phyloP scores from a whole-genome alignment of 2,888 invertebrate species.

The Chalcis sispes region DNA sequence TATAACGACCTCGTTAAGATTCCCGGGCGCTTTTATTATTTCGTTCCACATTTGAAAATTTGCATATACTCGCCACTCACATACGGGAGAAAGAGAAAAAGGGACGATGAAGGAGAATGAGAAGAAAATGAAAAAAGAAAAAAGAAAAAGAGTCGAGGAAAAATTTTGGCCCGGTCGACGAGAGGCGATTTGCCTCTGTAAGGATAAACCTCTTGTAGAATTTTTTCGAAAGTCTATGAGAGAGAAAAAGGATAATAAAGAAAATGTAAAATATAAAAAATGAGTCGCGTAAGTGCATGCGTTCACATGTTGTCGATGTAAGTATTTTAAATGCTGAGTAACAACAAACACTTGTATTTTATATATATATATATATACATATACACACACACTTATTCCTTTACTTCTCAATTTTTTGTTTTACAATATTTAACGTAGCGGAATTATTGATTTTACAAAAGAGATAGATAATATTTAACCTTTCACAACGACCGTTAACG shows the following conservation, averaged over 20 bases:
- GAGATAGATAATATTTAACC: no score
- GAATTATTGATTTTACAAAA: no score
- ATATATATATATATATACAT: no score
- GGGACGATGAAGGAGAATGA: background rate
- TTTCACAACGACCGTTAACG: no score
- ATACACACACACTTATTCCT: no score
- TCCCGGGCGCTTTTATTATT: conserved; percentile 48
- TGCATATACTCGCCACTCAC: conserved; percentile 48
- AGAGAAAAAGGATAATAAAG: background rate
- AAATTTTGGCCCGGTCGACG: conserved; percentile 7
- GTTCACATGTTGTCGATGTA: no score
- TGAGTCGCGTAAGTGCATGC: no score
- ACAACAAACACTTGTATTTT: no score
- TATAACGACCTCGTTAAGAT: conserved; percentile 55
- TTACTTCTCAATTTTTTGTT: no score
- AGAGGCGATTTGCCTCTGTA: conserved; percentile 2
- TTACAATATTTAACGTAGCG: no score
- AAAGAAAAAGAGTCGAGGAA: background rate
- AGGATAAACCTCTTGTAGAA: background rate
- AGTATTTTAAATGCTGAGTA: no score
- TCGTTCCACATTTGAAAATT: conserved; percentile 50
- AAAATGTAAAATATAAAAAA: no score
- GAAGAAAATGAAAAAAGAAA: background rate
- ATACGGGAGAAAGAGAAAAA: conserved; percentile 1
- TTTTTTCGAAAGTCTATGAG: background rate